These are phyloP conservation scores for Erynnis tages DNA, from an alignment of 2,888 invertebrate species.

Conservation along the genomic window DNA sequence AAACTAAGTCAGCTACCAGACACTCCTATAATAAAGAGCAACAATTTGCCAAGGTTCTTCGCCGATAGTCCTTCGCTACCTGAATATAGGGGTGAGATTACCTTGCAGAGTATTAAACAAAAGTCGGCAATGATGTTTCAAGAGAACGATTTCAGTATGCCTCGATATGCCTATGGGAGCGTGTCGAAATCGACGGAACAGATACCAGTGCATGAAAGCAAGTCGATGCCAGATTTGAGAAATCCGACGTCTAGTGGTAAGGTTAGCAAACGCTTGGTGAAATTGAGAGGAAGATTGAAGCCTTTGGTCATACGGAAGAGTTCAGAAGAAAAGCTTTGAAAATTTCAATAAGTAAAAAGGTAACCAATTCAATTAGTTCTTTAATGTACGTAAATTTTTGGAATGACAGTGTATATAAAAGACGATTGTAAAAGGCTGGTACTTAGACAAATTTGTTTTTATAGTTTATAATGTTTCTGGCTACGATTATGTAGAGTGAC, in stretches of 20 bases:
- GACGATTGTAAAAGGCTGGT: background rate
- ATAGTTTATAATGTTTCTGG: background rate
- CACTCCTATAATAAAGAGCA: slow-evolving; percentile 74
- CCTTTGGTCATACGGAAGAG: slow-evolving; percentile 73
- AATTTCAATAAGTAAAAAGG: background rate
- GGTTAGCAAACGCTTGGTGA: slow-evolving; percentile 71
- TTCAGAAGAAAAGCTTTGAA: slow-evolving; percentile 63
- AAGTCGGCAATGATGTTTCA: slow-evolving; percentile 74
- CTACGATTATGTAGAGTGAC: too few relatives aligned
- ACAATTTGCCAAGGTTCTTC: slow-evolving; percentile 72
- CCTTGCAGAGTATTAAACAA: slow-evolving; percentile 74
- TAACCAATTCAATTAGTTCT: background rate
- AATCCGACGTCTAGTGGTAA: slow-evolving; percentile 54
- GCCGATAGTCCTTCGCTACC: slow-evolving; percentile 62
- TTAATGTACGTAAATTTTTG: too few relatives aligned
- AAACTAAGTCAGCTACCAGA: slow-evolving; percentile 69
- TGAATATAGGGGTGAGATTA: slow-evolving; percentile 70
- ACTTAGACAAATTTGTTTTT: background rate
- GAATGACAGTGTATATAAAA: too few relatives aligned
- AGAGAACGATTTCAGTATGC: slow-evolving; percentile 83
- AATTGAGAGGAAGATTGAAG: slow-evolving; percentile 67
- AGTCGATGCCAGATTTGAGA: slow-evolving; percentile 76
- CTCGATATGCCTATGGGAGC: slow-evolving; percentile 81
- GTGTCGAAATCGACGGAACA: slow-evolving; percentile 52
- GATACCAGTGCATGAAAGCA: slow-evolving; percentile 66